Base-by-base conservation (phyloP, 2,888 invertebrate species). In the Alloplasta piceator region DNA sequence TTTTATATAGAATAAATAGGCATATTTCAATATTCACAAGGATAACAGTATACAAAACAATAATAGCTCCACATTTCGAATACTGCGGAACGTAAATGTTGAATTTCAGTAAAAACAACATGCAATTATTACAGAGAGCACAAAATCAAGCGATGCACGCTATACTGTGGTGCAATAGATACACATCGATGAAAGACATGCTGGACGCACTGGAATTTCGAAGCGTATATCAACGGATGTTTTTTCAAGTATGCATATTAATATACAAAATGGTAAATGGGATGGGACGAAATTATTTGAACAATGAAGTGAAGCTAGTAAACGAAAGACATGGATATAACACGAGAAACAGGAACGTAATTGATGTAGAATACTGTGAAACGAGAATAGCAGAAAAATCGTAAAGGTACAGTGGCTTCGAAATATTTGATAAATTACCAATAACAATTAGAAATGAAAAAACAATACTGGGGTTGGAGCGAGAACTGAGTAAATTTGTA, bases 41-140 rank as follows among this genome's bases (percentile, higher is more conserved):
- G 63, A 58, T 52, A 9, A 78, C 46, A 1, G 67, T 73, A 6
- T 83, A 63, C 72, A 71, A 71, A 36, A 61, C 58, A 0, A 61
- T 71, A 41, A 36, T 61, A 39, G 71, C 61, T 0, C 71, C 79
- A 5, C 81, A 81, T 58, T 78, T 78, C 5, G 81, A 83, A 26
- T 81, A 83, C 46, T 83, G 79, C 56, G 66, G 63, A 38, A 77
- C 76, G 16, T 12, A 80, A 7, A 41, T 71, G 63, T 36, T 26
- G 16, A 82, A 60, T 12, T 36, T 52, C 4, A 71, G 12, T 39
- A 10, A 52, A 41, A 1, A n/a, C 7, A 38, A 26, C 9, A 41
- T 83, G 16, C 14, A 71, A 38, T 46, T 58, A 46, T n/a, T 78
- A 7, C 71, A 71, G 7, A 50, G 26, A 41, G 26, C 61, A 16